Conservation (phyloP, 2,888 invertebrate genomes). For the Thera britannica region DNA sequence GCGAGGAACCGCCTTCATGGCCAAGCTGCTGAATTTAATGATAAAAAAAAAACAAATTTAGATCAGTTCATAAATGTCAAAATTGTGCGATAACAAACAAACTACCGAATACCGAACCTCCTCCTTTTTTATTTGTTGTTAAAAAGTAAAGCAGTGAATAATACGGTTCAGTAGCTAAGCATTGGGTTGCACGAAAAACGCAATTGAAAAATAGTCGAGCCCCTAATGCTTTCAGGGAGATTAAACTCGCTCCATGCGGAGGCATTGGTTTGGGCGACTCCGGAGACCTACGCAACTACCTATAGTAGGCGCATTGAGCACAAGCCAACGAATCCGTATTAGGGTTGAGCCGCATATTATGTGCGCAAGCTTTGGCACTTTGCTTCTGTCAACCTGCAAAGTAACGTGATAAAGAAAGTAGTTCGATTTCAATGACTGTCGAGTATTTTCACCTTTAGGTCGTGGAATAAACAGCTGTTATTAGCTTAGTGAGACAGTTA, state of each 20-base stretch:
- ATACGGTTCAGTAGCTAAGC: conserved; percentile 4
- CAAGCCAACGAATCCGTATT: conserved; percentile 71
- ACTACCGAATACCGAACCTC: too few relatives aligned
- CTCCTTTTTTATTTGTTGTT: not conserved
- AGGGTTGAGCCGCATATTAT: conserved; percentile 15
- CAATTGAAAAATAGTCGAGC: conserved; percentile 22
- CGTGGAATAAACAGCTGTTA: too few relatives aligned
- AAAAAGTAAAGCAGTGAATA: not conserved
- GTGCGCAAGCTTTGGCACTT: conserved; percentile 8
- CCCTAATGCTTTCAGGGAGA: conserved; percentile 23
- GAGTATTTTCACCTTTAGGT: too few relatives aligned
- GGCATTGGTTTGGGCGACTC: conserved; percentile 44
- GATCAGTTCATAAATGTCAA: too few relatives aligned
- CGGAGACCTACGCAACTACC: conserved; percentile 50
- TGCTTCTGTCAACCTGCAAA: not conserved
- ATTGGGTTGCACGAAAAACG: conserved; percentile 8
- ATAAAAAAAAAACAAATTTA: too few relatives aligned
- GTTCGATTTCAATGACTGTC: too few relatives aligned
- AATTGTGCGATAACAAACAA: too few relatives aligned
- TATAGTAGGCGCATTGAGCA: conserved; percentile 70
- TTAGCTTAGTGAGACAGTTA: too few relatives aligned
- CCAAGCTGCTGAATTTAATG: too few relatives aligned
- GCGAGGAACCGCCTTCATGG: too few relatives aligned
- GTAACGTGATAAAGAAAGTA: not conserved
- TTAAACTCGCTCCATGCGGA: conserved; percentile 26